Evolutionary conservation across 1,140 invertebrate species (phyloP).

Genomic region (Heliconius congener): DNA sequence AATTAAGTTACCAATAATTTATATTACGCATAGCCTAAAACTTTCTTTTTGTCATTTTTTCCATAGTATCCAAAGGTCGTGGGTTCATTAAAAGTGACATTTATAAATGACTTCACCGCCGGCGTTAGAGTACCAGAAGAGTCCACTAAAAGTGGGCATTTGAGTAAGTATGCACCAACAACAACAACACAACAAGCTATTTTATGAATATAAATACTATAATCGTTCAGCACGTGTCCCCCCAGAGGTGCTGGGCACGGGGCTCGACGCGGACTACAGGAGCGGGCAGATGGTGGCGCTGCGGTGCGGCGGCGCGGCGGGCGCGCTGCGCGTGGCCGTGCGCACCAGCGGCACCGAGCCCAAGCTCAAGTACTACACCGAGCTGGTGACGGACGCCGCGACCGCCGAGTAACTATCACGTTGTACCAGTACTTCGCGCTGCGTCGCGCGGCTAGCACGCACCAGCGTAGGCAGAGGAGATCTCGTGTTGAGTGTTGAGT

Average conservation of each 20-base stretch:
- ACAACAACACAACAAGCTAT: too few relatives aligned
- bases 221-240: too few relatives aligned
- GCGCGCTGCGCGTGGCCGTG: slow-evolving; percentile 92
- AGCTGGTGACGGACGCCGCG: slow-evolving; percentile 88
- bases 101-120: slow-evolving; percentile 93
- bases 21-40: too few relatives aligned
- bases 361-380: slow-evolving; percentile 98
- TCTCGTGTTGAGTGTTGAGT: too few relatives aligned
- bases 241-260: slow-evolving; percentile 66
- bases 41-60: too few relatives aligned
- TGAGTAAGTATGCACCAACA: slow-evolving; percentile 48
- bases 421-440: too few relatives aligned
- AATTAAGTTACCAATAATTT: too few relatives aligned
- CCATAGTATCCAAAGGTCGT: too few relatives aligned
- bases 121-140: slow-evolving; percentile 84
- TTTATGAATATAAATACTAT: too few relatives aligned
- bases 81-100: slow-evolving; percentile 21
- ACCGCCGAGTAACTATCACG: slow-evolving; percentile 39
- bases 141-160: slow-evolving; percentile 39
- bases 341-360: slow-evolving; percentile 99
- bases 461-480: too few relatives aligned
- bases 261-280: slow-evolving; percentile 67
- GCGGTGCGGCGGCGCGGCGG: slow-evolving; percentile 93
- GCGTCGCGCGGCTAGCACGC: too few relatives aligned
- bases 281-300: slow-evolving; percentile 98